Conservation (phyloP, 1,140 invertebrate genomes). For the Drosophila mojavensis region DNA sequence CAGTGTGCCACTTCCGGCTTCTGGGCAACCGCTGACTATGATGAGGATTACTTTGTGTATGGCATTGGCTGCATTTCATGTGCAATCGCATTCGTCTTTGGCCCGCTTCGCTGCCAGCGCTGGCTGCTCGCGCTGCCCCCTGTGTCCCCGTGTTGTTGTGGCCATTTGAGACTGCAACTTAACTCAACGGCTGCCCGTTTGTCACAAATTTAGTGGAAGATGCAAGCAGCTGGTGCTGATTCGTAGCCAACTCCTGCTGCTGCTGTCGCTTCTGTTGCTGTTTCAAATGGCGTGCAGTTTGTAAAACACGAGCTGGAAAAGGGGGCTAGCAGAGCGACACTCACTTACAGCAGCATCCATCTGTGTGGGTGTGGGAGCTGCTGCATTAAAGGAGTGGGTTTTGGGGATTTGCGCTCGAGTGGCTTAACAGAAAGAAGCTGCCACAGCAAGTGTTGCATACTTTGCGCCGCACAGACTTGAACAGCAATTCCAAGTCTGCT, state of each 20-base stretch:
- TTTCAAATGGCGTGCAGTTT: slow-evolving; percentile 56
- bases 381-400: background rate
- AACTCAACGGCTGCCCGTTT: slow-evolving; percentile 62
- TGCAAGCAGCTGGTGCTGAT: slow-evolving; percentile 27
- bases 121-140: slow-evolving; percentile 1
- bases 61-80: slow-evolving; percentile 61
- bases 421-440: slow-evolving; percentile 43
- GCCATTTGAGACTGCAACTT: slow-evolving; percentile 48
- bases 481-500: slow-evolving; percentile 3
- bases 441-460: slow-evolving; percentile 62
- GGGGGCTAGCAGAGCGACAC: background rate
- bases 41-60: slow-evolving; percentile 19
- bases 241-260: slow-evolving; percentile 2
- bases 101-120: background rate
- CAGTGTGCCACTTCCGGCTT: background rate
- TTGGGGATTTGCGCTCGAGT: slow-evolving; percentile 58
- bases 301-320: slow-evolving; percentile 22
- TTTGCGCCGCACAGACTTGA: slow-evolving; percentile 28
- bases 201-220: slow-evolving; percentile 66
- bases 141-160: slow-evolving; percentile 7
- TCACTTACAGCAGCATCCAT: slow-evolving; percentile 11
- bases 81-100: slow-evolving; percentile 54
- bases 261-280: slow-evolving; percentile 36
- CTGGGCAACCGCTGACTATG: background rate
- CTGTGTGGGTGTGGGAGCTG: background rate